Base-by-base conservation (phyloP, 2,888 invertebrate species). In the Steinernema scapterisci region DNA sequence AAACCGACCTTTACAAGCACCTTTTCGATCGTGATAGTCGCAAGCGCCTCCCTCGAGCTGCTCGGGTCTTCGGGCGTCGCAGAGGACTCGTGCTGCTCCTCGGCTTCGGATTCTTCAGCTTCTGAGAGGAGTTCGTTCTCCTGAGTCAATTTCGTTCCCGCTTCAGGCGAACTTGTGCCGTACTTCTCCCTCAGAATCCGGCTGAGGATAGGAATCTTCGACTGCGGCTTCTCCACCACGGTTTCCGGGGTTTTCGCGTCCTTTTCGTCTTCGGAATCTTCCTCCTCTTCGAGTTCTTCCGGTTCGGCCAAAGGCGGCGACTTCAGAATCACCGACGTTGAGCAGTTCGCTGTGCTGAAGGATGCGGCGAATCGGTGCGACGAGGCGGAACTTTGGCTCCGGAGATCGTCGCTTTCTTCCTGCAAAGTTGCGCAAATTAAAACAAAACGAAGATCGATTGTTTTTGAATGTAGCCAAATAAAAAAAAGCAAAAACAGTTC, bases 351-450 rank as follows among this genome's bases (percentile, higher is more conserved):
- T 9, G 23, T 11, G 63, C 31, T 25, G 31, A 38, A 16, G 7
- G 74, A 72, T 31, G 54, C 21, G 52, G 72, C 31, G 43, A 74
- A 31, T 7, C 48, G 74, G 27, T 76, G 75, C 16, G 76, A 76
- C 16, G 77, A 73, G n/a, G 70, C 76, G 70, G 79, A 79, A 44
- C 75, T 75, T 63, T 75, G 77, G 70, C 80, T 80, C 52, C 81
- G 73, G 27, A 82, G 72, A 38, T 80, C 81, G 76, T 80, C 81
- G 73, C 82, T 83, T 31, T 80, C 81, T 54, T 80, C 81, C 81
- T 80, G 72, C 7, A 63, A 63, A 48, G 38, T 38, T 6, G n/a
- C n/a, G n/a, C n/a, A 38, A 38, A 38, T 38, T 38, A n/a, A n/a
- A n/a, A n/a, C n/a, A n/a, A n/a, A n/a, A n/a, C n/a, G n/a, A n/a